A percentile compares a stretch with the other conserved stretches of the same genome.
Evolutionary conservation across 2,113 vertebrate genomes (phyloP).

Genomic region (Erythrocercus mccallii): DNA sequence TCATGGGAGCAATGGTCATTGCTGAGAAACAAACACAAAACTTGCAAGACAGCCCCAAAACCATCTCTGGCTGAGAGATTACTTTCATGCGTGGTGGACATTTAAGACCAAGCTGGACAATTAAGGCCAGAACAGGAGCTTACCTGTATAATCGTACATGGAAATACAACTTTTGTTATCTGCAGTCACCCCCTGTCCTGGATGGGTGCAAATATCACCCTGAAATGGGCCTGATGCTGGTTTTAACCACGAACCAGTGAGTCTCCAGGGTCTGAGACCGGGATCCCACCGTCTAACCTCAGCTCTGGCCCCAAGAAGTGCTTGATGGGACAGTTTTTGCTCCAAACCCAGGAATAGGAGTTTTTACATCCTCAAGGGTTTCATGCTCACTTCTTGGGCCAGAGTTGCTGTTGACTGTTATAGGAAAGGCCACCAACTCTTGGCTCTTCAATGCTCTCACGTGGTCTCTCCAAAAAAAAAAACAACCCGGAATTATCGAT

Average conservation of each 20-base stretch:
- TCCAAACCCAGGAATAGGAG: background rate
- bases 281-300: background rate
- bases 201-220: background rate
- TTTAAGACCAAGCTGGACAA: background rate
- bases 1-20: rapidly evolving
- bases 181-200: background rate
- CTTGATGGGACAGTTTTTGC: background rate
- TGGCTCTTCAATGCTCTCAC: constrained; percentile 49
- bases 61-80: background rate
- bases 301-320: background rate
- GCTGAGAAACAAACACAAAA: background rate
- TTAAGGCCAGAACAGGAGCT: background rate
- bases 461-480: background rate
- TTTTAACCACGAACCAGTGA: background rate
- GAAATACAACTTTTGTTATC: background rate
- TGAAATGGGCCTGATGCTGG: background rate
- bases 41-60: background rate
- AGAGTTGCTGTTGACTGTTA: background rate
- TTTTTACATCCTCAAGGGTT: background rate
- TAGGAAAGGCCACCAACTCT: constrained; percentile 16
- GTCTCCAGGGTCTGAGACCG: background rate
- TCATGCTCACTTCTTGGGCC: background rate
- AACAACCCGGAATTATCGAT: background rate
- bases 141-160: rapidly evolving
- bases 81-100: rapidly evolving